Evolutionary conservation across 2,888 invertebrate genomes (phyloP), one percentile per base, ranked within the genome.

Genomic region (Scrobipalpa costella): DNA sequence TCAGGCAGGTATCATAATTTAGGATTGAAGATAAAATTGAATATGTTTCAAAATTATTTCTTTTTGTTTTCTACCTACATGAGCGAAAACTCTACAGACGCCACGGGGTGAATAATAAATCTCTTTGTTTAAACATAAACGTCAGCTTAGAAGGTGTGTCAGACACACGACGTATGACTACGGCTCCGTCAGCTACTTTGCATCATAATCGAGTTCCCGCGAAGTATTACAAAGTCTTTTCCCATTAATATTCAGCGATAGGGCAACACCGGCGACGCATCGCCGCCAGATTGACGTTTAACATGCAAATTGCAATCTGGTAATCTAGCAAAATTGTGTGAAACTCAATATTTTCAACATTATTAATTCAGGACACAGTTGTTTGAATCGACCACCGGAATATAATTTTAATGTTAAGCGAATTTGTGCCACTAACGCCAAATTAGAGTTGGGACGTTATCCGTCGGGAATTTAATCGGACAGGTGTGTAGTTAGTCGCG

Each of bases 231-330:
- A 90, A 90, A 91, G 90, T 90, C 85, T 88, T 85, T 79, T 75
- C 82, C 50, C 87, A 90, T 91, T 90, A 90, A 90, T 90, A 91
- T 91, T 90, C 90, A 91, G 89, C 76, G 85, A 86, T 87, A 89
- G 87, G 88, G 87, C 86, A 55, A 55, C 55, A 55, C 83, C 83
- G 80, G 86, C 90, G 80, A 86, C 90, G 90, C 89, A 88, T 85
- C 84, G 83, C 81, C 83, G 78, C 71, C 79, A 81, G 86, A 87
- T 90, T 89, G 90, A 88, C 89, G 88, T 86, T 89, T 88, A 90
- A 89, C 90, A 91, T 91, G 90, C 88, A 91, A 90, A 90, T 90
- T 90, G 88, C 89, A 88, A 88, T 88, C 80, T 86, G 86, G 88
- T 88, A 89, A 90, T 90, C 86, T 88, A 86, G 85, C 85, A 81